A percentile compares a stretch with the other conserved stretches of the same genome.
phyloP scores from a whole-genome alignment of 2,113 vertebrate species.

The Pteropus alecto region DNA sequence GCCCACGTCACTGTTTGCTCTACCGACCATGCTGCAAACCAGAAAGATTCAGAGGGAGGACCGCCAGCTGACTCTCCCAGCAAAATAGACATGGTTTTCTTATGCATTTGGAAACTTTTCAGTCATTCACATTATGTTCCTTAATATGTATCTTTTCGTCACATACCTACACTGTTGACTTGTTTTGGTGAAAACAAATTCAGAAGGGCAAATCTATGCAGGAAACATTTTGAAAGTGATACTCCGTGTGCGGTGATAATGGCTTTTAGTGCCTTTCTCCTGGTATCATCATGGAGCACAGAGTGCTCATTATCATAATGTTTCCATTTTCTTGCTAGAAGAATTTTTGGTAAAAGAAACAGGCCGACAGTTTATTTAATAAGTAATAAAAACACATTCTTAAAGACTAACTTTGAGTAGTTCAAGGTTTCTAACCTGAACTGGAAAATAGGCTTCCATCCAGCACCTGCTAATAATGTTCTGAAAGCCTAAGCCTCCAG shows the following conservation, averaged over 20 bases:
- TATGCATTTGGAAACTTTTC: background rate
- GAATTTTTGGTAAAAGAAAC: background rate
- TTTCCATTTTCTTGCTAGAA: background rate
- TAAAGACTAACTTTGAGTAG: background rate
- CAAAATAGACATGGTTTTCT: background rate
- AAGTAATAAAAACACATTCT: background rate
- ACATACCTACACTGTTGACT: background rate
- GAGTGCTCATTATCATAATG: background rate
- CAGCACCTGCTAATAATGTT: background rate
- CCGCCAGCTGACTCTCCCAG: no score
- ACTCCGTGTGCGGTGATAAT: background rate
- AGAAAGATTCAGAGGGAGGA: background rate
- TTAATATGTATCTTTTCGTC: background rate
- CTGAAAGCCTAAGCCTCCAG: background rate
- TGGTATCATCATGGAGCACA: fast-evolving
- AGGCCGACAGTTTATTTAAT: background rate
- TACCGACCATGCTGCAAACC: fast-evolving
- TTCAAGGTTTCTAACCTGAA: background rate
- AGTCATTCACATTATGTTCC: background rate
- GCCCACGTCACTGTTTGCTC: fast-evolving
- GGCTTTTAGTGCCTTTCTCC: background rate
- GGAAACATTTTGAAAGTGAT: fast-evolving
- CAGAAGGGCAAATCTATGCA: background rate
- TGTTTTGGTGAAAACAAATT: background rate
- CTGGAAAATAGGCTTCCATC: background rate